These are phyloP conservation scores for Hylaeus volcanicus DNA, from an alignment of 1,140 invertebrate species.

Conservation along the genomic window DNA sequence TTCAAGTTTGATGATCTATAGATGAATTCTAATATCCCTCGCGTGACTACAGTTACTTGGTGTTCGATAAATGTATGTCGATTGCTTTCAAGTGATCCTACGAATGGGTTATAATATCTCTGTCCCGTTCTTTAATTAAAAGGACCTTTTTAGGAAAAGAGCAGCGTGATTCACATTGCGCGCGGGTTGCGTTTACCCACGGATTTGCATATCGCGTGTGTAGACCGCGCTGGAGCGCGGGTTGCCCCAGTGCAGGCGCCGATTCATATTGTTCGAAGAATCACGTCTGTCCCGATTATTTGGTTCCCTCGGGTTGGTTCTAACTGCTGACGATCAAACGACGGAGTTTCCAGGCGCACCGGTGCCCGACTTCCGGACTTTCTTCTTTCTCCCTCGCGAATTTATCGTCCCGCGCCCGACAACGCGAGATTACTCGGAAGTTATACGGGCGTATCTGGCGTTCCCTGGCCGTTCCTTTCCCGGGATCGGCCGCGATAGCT, in stretches of 20 bases:
- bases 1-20: too few species aligned
- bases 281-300: conserved; percentile 30
- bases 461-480: conserved; percentile 32
- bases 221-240: neutral
- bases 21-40: too few species aligned
- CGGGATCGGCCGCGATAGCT: conserved; percentile 45
- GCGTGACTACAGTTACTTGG: too few species aligned
- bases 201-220: conserved; percentile 73
- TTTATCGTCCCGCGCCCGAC: conserved; percentile 35
- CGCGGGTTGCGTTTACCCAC: conserved; percentile 58
- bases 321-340: conserved; percentile 41
- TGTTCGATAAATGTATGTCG: too few species aligned
- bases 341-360: conserved; percentile 7
- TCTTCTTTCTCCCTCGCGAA: conserved; percentile 27
- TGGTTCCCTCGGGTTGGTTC: neutral
- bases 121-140: conserved; percentile 62
- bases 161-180: conserved; percentile 64
- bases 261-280: conserved; percentile 25
- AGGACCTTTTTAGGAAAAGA: conserved; percentile 58
- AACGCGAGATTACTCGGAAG: conserved; percentile 48
- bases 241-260: conserved; percentile 44
- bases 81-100: too few species aligned
- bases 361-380: neutral
- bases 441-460: conserved; percentile 21
- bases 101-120: conserved; percentile 19